Base-by-base conservation (phyloP, 2,797 vertebrate species). In the Chromis chromis region DNA sequence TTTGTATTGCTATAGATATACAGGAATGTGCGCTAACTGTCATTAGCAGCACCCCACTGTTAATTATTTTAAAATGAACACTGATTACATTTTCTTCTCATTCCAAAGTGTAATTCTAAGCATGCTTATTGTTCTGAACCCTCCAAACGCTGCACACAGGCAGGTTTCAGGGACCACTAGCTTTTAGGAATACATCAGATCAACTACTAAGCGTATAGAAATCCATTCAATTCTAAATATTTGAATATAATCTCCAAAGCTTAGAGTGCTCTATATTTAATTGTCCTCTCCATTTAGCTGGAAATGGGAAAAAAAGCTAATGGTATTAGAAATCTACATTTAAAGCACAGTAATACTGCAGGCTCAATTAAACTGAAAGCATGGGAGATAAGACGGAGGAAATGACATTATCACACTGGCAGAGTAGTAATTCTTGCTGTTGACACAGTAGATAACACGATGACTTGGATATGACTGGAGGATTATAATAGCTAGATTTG, bases 371-470 rank as follows among this genome's bases (percentile, higher is more conserved):
- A 56, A 70, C 55, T 76, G 48, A 88, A 83, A 80, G 82, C 76
- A n/a, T 53, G 8, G 25, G 57, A 84, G 83, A 89, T 86, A 81
- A 82, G 78, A 72, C 49, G 4, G 42, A 66, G 78, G 76, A 81
- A 86, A 86, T 84, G 21, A 73, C 49, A 82, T 77, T 74, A 76
- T 66, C 76, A 59, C 70, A 36, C 21, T 66, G 65, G 63, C 52
- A 70, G 64, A 84, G 66, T 62, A 17, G 70, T 56, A 64, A 63
- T 77, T 76, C 73, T 62, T 31, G 14, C 65, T 86, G 83, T 89
- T 86, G 82, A 88, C 76, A 74, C 75, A 59, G 74, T 64, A 68
- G 82, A 90, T 91, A 85, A 85, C 62, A 54, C 4, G 54, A 78
- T 36, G 61, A 80, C 79, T 84, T 81, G 0, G 57, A 69, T 76